Base-by-base conservation (phyloP, 64 coral and sea anemone genomes). In the Platygyra sinensis region DNA sequence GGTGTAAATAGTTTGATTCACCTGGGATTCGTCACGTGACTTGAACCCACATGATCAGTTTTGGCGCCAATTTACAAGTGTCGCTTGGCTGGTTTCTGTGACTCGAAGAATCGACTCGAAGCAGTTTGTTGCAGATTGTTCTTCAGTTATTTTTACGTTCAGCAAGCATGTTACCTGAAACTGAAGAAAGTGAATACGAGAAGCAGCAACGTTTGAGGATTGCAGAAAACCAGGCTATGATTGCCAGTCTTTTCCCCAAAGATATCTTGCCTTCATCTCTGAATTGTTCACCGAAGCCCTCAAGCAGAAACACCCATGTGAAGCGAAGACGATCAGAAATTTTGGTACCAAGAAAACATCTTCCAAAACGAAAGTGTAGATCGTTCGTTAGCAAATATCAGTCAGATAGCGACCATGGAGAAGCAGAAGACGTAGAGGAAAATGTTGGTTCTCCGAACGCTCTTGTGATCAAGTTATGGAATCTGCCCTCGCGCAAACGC, bases 151-250 rank as follows among this genome's bases (percentile, higher is more conserved):
- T 13, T n/a, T 73, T 73, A 29, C 29, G 25, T 73, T 30, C 27
- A 30, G 25, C 39, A 82, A 91, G 49, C 13, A 91, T 91, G 90
- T 49, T 29, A 9, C 33, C 61, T 51, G 15, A 38, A 22, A 22
- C 65, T 30, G 51, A 76, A 10, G 88, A 94, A 76, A 83, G 88
- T 22, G 91, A 97, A 50, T 97, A 97, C 87, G 95, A 97, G 73
- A 97, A 89, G 38, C 50, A 90, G 20, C 38, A 87, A 73, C 52
- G 78, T 22, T n/a, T 73, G 30, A 73, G 87, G 75, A 97, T 97
- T 79, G 95, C 90, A 73, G 92, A 94, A 91, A 97, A 97, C 67
- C 85, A 91, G 75, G 88, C 88, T n/a, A 87, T 97, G 91, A 62
- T 97, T 20, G 86, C 84, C 36, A 90, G 86, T 60, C 85, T 97